Percentiles rank a stretch among this genome's conserved stretches.
Conservation (phyloP, 2,113 vertebrate genomes). For the Lutjanus erythropterus region DNA sequence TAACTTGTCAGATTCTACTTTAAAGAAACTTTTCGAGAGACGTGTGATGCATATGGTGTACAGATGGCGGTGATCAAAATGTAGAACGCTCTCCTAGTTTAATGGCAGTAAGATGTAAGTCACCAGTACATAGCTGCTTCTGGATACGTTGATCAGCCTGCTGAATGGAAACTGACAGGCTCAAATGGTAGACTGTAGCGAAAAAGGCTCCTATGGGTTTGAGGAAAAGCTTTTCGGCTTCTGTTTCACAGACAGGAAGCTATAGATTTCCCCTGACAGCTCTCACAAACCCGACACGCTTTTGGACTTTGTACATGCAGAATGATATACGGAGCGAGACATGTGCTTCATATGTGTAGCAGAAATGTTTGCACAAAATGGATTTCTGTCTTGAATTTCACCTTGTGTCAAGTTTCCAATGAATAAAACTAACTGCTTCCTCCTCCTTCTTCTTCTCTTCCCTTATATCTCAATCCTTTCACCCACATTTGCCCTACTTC, state of each 20-base stretch:
- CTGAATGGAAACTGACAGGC: not conserved
- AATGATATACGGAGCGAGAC: constrained; percentile 22
- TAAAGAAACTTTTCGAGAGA: no score
- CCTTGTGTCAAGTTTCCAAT: not conserved
- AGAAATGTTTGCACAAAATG: not conserved
- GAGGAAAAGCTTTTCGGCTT: constrained; percentile 10
- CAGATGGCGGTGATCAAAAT: no score
- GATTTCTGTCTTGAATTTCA: constrained; percentile 23
- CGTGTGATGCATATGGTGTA: no score
- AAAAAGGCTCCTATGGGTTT: not conserved
- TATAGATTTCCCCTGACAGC: constrained; percentile 28
- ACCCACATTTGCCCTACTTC: not conserved
- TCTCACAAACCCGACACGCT: constrained; percentile 21
- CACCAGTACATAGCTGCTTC: not conserved
- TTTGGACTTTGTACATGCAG: constrained; percentile 16
- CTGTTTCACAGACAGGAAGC: constrained; percentile 22
- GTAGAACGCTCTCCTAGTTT: no score
- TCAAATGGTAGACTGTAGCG: not conserved
- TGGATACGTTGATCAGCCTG: not conserved
- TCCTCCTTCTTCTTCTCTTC: not conserved
- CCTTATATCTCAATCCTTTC: constrained; percentile 14
- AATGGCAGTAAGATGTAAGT: no score
- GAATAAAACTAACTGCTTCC: constrained; percentile 28
- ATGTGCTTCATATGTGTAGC: constrained; percentile 1
- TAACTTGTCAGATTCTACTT: not conserved